Evolutionary conservation across 2,888 invertebrate genomes (phyloP).

Genomic region (Polymixis lichenea): DNA sequence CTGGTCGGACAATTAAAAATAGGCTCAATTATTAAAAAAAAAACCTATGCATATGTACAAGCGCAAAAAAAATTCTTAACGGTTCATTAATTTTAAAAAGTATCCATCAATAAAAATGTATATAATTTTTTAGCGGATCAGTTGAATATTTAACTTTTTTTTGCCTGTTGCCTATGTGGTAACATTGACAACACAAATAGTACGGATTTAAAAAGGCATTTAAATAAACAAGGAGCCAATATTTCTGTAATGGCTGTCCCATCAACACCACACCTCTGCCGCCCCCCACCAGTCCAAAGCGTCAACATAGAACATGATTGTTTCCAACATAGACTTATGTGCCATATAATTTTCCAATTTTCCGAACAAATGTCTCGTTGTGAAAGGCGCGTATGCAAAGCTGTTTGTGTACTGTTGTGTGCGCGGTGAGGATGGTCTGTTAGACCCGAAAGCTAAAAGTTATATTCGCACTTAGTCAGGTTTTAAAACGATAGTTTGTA

Average conservation of each 20-base stretch:
- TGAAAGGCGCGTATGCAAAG: slow-evolving; percentile 73
- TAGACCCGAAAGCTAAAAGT: background rate
- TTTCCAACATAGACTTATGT: slow-evolving; percentile 80
- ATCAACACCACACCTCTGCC: slow-evolving; percentile 43
- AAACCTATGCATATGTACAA: background rate
- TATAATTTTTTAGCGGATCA: background rate
- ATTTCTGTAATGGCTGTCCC: slow-evolving; percentile 11
- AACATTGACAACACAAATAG: background rate
- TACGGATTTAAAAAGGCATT: background rate
- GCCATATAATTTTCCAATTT: slow-evolving; percentile 86
- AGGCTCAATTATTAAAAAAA: background rate
- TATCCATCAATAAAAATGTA: background rate
- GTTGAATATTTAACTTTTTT: background rate
- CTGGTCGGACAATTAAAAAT: background rate
- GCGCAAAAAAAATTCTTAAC: background rate
- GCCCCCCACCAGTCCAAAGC: slow-evolving; percentile 23
- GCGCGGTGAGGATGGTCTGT: slow-evolving; percentile 60
- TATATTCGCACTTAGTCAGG: background rate
- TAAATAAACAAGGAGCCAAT: background rate
- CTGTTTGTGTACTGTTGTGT: slow-evolving; percentile 49
- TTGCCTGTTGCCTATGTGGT: background rate
- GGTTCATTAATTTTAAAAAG: background rate
- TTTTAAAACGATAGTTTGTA: too few relatives aligned
- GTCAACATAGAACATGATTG: slow-evolving; percentile 62
- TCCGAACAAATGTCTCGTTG: slow-evolving; percentile 84